These are phyloP conservation scores for Daboia siamensis DNA, from an alignment of 2,113 vertebrate species.

Conservation along the genomic window DNA sequence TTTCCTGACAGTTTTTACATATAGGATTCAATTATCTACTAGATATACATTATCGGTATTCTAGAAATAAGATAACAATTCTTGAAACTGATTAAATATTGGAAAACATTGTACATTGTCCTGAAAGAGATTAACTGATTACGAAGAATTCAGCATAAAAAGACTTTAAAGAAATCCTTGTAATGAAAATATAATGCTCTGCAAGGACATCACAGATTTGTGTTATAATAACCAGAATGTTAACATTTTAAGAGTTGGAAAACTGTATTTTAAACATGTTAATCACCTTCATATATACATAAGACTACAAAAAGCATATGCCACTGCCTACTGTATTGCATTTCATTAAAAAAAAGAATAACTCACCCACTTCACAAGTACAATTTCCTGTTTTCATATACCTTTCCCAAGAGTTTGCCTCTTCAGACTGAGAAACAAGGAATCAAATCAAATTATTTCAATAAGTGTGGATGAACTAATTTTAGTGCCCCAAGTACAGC, in stretches of 20 bases:
- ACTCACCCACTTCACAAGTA: constrained; percentile 48
- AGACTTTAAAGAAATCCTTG: not conserved
- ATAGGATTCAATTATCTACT: not conserved
- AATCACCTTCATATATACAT: not conserved
- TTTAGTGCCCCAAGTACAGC: constrained; percentile 26
- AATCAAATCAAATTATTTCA: constrained; percentile 22
- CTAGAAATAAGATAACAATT: not conserved
- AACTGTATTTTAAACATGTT: not conserved
- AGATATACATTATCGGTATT: not conserved
- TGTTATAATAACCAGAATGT: not conserved
- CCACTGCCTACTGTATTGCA: constrained; percentile 20
- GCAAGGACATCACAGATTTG: not conserved
- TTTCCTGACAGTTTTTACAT: not conserved
- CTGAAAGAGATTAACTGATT: not conserved
- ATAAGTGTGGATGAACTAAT: constrained; percentile 14
- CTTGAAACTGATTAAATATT: not conserved
- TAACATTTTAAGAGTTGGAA: not conserved
- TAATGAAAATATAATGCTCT: not conserved
- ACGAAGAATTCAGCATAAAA: not conserved
- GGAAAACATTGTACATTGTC: not conserved
- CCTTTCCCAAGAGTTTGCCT: not conserved
- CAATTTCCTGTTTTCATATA: not conserved
- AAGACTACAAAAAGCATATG: not conserved
- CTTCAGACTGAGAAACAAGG: constrained; percentile 14
- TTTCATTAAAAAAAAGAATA: constrained; percentile 34